Evolutionary conservation across 1,140 invertebrate genomes (phyloP).

Genomic region (Trichonephila inaurata): DNA sequence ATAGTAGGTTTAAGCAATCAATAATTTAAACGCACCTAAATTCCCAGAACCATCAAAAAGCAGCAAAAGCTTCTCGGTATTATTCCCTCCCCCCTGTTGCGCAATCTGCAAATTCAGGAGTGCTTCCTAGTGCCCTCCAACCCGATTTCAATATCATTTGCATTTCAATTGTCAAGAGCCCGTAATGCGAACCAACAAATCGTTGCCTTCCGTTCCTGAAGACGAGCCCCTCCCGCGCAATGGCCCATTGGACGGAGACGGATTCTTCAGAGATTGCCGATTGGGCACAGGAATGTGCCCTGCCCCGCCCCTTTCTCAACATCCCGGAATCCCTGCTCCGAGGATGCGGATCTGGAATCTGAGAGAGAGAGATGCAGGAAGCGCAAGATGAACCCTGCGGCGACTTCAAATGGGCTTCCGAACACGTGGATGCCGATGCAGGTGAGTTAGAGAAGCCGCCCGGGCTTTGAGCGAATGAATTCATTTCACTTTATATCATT

Average conservation of each 20-base stretch:
- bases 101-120: not conserved
- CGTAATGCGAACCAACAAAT: slow-evolving; percentile 3
- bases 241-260: not conserved
- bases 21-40: too few relatives aligned
- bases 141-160: slow-evolving; percentile 24
- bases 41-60: too few relatives aligned
- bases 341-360: slow-evolving; percentile 6
- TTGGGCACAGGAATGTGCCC: not conserved
- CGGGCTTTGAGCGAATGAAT: not conserved
- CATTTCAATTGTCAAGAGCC: not conserved
- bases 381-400: slow-evolving; percentile 34
- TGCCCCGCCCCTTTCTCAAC: not conserved
- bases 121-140: not conserved
- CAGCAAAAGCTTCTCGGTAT: too few relatives aligned
- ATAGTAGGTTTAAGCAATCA: too few relatives aligned
- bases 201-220: not conserved
- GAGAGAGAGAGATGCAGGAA: slow-evolving; percentile 42
- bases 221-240: not conserved
- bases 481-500: not conserved
- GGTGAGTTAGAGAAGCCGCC: not conserved
- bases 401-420: slow-evolving; percentile 39
- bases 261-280: not conserved
- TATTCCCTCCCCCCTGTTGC: not conserved
- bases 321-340: not conserved
- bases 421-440: not conserved